Evolutionary conservation across 2,888 invertebrate species (phyloP), one percentile per base, ranked within the genome.

Genomic region (Dasysyrphus tricinctus): DNA sequence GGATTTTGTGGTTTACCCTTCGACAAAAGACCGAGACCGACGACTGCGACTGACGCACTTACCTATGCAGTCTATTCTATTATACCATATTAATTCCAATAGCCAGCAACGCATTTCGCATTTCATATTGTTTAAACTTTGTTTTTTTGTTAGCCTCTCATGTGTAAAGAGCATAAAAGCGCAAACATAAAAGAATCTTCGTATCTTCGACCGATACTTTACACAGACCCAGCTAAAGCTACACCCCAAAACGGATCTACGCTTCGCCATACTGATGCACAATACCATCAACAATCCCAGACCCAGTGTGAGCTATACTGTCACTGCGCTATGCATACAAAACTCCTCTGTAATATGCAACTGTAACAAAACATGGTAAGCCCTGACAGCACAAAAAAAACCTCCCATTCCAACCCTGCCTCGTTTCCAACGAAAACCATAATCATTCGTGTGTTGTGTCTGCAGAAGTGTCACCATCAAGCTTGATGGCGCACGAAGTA

Each of bases 231-330:
- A 14, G 56, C 5, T 24, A 8, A n/a, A 44, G 32, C 76, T 73
- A 57, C 77, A 83, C 78, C 74, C 73, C 56, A 63, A 76, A 85
- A 74, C 85, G 85, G 85, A 85, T 85, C 69, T 85, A 81, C 85
- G 85, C 85, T 85, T 78, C 81, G 85, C 42, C 63, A 81, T 85
- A 69, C 81, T 16, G 5, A 74, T 63, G 76, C 54, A 73, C 57
- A 59, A 37, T 11, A 59, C 24, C 37, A 19, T 6, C n/a, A 3
- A 49, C 19, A 49, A 19, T 4, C 29, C 51, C 57, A 49, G 49
- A 19, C 37, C 19, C 34, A 34, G 0, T 19, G 6, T n/a, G 12
- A 32, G 24, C 12, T 14, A 59, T 42, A 14, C 56, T 77, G 85
- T 78, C 77, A 81, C 47, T 85, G 77, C 77, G 77, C 69, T 73